Base-by-base conservation (phyloP, 2,888 invertebrate species). In the Agapostemon virescens region DNA sequence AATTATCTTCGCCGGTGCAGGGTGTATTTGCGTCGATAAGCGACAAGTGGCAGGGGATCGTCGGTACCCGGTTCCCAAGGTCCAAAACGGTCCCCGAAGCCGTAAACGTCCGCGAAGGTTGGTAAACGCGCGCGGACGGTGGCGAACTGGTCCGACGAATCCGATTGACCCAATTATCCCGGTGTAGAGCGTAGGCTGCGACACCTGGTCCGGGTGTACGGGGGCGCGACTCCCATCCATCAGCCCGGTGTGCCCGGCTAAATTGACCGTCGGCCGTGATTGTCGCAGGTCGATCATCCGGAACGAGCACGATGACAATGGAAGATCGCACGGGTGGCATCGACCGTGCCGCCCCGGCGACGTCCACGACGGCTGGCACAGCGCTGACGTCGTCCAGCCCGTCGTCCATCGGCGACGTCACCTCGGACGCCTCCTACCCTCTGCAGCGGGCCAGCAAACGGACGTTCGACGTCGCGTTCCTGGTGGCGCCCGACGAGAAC, bases 401-500 rank as follows among this genome's bases (percentile, higher is more conserved):
- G 63, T 83, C 89, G 61, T 83, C 89, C 52, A 85, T 87, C 55
- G 85, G 84, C 66, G 84, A 91, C 49, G 86, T 88, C 74, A 88
- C 90, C 11, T 79, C 89, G 20, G 91, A 92, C 70, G 91, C 92
- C 2, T 91, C 92, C 6, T 92, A 92, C 74, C 92, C 92, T 17
- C 77, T 91, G 4, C 92, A 91, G 38, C 89, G 92, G 6, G 86
- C 91, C 36, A 86, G 83, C 45, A 98, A 98, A 89, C 94, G 98
- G 23, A 96, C 97, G 0, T 98, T 98, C 91, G 98, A 98, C 91
- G 98, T 98, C 15, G 98, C 98, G 0, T 98, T 98, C 89, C 93
- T 98, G 38, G 97, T 98, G 94, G 96, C 97, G 92, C 97, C 97
- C 1, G 97, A 97, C 90, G 97, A 97, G 82, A 96, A 96, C 89